Base-by-base conservation (phyloP, 2,113 vertebrate genomes). In the Nettapus auritus region DNA sequence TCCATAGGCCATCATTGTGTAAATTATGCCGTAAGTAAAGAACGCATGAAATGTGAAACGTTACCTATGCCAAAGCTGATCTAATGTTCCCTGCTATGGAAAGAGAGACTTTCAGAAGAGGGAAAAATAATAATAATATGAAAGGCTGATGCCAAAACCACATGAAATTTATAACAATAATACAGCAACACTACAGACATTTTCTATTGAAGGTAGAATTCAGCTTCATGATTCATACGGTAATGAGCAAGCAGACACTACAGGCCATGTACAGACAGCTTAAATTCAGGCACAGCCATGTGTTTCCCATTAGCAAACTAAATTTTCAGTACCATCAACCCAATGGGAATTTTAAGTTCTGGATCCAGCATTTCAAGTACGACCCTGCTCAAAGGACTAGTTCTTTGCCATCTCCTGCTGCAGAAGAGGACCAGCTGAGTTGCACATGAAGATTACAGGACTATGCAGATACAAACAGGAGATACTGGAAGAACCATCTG, bases 21-120 rank as follows among this genome's bases (percentile, higher is more conserved):
- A 95, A 86, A 86, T 92, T 75, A 95, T 84, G 89, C 83, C 81
- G 68, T 40, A 90, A 96, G 73, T 89, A 95, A 95, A 94, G 88
- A 95, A 97, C 64, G 89, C 86, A 93, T 78, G 83, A 93, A 95
- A 93, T 34, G 69, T 56, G 80, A 88, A 88, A 90, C 5, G 7
- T 25, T 86, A 87, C 73, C 88, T 86, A 38, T 71, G 90, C 94
- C 94, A 94, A 93, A 90, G 52, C 66, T 90, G 88, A 95, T 71
- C 88, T 95, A 81, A 92, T 68, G 77, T 82, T 92, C 75, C 86
- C 55, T 42, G 25, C 52, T 82, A 73, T 56, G 57, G 60, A 93
- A 96, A 89, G 23, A 64, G 19, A 82, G 29, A 84, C 42, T 83
- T 70, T 4, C 80, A 70, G 52, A 88, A 82, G 38, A 78, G 73